These are phyloP conservation scores for Smittia aterrima DNA, from an alignment of 2,888 invertebrate species.

Conservation along the genomic window DNA sequence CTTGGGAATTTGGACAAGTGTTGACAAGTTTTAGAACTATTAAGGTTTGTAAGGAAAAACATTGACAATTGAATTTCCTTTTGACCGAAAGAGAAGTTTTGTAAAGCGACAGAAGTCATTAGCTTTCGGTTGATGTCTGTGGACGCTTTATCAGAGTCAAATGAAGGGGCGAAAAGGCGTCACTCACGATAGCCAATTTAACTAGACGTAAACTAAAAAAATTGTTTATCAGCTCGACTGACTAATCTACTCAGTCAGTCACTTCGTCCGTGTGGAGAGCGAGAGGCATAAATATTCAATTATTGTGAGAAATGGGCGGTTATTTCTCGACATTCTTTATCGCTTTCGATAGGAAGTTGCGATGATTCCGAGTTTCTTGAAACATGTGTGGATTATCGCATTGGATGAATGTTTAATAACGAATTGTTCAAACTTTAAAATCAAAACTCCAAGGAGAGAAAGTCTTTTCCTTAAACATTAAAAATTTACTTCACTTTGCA, in stretches of 20 bases:
- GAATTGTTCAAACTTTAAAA: not conserved
- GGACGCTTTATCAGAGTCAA: not conserved
- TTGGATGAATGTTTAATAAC: not conserved
- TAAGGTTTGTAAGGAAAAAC: not conserved
- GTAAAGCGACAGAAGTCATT: not conserved
- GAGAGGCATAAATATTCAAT: slow-evolving; percentile 24
- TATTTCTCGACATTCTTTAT: slow-evolving; percentile 13
- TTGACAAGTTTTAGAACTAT: slow-evolving; percentile 8
- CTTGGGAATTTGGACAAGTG: slow-evolving; percentile 33
- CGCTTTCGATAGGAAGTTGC: not conserved
- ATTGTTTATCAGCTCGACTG: slow-evolving; percentile 20
- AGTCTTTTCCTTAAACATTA: not conserved
- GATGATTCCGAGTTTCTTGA: slow-evolving; percentile 20
- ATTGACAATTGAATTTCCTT: slow-evolving; percentile 16
- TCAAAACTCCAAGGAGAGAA: not conserved
- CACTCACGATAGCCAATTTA: slow-evolving; percentile 24
- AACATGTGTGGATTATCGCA: slow-evolving; percentile 31
- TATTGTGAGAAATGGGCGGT: slow-evolving; percentile 33
- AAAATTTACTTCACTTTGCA: not conserved
- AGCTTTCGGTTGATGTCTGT: not conserved
- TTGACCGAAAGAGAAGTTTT: not conserved
- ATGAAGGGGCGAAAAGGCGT: slow-evolving; percentile 14
- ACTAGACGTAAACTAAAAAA: not conserved
- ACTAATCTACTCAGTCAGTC: slow-evolving; percentile 26
- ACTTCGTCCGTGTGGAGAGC: not conserved